phyloP scores from a whole-genome alignment of 2,888 invertebrate genomes.

The Camptogramma bilineatum region DNA sequence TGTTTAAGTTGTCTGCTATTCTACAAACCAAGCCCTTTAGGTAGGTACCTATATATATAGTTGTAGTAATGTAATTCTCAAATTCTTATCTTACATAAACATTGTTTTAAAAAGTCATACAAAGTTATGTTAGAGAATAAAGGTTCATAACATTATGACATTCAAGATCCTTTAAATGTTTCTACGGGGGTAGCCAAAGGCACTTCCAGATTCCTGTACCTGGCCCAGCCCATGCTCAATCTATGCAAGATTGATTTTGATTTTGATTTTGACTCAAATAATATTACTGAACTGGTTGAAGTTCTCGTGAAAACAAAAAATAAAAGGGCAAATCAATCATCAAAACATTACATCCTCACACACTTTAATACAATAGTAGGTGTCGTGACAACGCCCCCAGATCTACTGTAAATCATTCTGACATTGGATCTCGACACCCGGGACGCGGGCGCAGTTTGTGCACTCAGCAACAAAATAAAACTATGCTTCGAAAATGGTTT shows the following conservation, averaged over 20 bases:
- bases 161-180: too few relatives aligned
- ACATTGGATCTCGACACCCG: constrained; percentile 27
- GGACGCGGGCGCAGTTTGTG: constrained; percentile 41
- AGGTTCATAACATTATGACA: too few relatives aligned
- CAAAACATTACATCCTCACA: neutral
- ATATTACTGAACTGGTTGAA: neutral
- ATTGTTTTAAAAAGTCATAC: too few relatives aligned
- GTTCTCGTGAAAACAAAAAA: neutral
- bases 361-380: neutral
- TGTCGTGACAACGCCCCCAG: constrained; percentile 1
- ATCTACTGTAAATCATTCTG: constrained; percentile 27
- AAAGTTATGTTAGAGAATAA: too few relatives aligned
- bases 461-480: neutral
- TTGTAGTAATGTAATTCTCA: neutral
- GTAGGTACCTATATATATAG: neutral
- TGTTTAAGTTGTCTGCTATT: constrained; percentile 5
- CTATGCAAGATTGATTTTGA: too few relatives aligned
- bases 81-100: neutral
- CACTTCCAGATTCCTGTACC: too few relatives aligned
- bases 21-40: neutral
- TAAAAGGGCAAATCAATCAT: neutral
- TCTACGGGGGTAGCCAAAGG: too few relatives aligned
- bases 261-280: too few relatives aligned
- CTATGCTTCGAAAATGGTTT: too few relatives aligned
- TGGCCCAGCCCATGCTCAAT: too few relatives aligned